phyloP scores from a whole-genome alignment of 2,888 invertebrate genomes.

The Aquatica leii region DNA sequence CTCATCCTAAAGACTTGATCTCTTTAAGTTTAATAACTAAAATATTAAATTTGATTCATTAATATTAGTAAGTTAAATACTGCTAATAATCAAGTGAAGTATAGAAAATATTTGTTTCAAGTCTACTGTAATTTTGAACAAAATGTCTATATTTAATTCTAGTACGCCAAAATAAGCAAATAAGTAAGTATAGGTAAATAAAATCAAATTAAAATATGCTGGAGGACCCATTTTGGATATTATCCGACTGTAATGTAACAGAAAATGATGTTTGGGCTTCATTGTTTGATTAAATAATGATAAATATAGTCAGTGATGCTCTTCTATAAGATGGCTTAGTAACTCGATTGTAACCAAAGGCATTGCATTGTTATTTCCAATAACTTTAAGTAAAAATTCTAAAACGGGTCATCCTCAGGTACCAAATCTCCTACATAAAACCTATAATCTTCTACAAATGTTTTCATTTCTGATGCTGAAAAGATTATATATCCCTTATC shows the following conservation, averaged over 20 bases:
- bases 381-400: conserved; percentile 40
- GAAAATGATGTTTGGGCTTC: conserved; percentile 6
- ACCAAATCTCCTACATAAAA: conserved; percentile 41
- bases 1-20: too few relatives aligned
- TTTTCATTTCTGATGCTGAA: conserved; percentile 48
- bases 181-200: too few relatives aligned
- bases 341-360: too few relatives aligned
- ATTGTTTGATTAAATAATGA: conserved; percentile 1
- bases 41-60: too few relatives aligned
- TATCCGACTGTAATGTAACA: background rate
- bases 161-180: too few relatives aligned
- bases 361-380: conserved; percentile 42
- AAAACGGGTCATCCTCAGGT: conserved; percentile 25
- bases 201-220: too few relatives aligned
- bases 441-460: conserved; percentile 31
- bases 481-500: conserved; percentile 38
- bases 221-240: conserved; percentile 5
- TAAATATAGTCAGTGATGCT: conserved; percentile 7
- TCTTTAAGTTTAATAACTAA: too few relatives aligned
- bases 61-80: too few relatives aligned
- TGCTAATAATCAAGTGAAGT: too few relatives aligned
- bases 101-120: too few relatives aligned
- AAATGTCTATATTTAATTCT: too few relatives aligned
- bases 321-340: background rate
- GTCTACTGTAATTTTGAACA: too few relatives aligned